These are phyloP conservation scores for Cygnus atratus DNA, from an alignment of 2,113 vertebrate genomes.

Conservation along the genomic window DNA sequence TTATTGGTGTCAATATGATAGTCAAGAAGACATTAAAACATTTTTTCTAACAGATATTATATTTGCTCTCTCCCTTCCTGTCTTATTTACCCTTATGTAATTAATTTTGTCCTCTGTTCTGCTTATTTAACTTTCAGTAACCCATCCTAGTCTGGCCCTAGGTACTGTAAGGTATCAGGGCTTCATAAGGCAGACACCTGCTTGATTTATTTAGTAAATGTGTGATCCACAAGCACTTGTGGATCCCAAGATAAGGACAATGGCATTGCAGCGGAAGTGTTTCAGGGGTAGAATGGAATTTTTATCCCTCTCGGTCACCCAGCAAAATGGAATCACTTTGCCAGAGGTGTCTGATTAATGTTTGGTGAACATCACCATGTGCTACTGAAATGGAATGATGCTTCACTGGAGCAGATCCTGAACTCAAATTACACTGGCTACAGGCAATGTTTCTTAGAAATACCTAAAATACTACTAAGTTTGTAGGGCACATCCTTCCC, in stretches of 20 bases:
- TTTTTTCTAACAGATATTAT: neutral
- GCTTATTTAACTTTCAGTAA: neutral
- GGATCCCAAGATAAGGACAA: neutral
- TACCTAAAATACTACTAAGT: neutral
- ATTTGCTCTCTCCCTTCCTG: neutral
- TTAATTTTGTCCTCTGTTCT: neutral
- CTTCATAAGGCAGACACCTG: neutral
- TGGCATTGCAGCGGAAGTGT: neutral
- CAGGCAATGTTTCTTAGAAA: neutral
- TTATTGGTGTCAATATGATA: neutral
- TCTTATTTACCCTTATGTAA: neutral
- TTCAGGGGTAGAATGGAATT: neutral
- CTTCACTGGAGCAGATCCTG: neutral
- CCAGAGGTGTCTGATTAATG: neutral
- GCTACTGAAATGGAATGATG: neutral
- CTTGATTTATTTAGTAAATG: neutral
- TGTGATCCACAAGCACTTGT: neutral
- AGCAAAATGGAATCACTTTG: neutral
- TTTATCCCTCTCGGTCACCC: neutral
- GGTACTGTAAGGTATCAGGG: neutral
- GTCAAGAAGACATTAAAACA: neutral
- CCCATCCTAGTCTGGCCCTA: neutral
- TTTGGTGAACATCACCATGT: neutral
- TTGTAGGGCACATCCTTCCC: neutral
- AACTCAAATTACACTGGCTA: neutral